A percentile compares a stretch with the other conserved stretches of the same genome.
These are phyloP conservation scores for Trichomalopsis sarcophagae DNA, from an alignment of 1,140 invertebrate species.

Conservation along the genomic window DNA sequence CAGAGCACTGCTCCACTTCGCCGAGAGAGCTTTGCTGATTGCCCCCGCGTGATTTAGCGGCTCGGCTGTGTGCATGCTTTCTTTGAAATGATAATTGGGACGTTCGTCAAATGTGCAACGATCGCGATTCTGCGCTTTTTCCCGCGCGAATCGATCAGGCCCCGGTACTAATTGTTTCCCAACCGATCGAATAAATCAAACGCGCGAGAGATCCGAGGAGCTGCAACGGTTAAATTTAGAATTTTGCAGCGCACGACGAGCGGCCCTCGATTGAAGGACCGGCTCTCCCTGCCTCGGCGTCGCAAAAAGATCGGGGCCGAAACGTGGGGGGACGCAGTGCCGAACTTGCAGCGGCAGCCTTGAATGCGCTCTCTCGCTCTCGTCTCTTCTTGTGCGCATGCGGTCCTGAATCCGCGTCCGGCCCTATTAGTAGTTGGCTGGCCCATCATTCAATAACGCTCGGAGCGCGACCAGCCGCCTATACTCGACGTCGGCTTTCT, in stretches of 20 bases:
- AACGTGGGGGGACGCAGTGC: background rate
- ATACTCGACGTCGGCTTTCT: conserved; percentile 58
- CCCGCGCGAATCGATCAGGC: background rate
- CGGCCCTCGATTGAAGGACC: background rate
- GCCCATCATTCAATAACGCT: conserved; percentile 75
- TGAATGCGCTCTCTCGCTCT: background rate
- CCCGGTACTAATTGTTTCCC: background rate
- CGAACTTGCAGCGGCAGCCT: background rate
- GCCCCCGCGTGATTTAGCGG: background rate
- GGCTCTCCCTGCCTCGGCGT: background rate
- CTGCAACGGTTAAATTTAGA: background rate
- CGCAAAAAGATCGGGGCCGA: background rate
- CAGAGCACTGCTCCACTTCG: background rate
- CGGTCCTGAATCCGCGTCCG: conserved; percentile 62
- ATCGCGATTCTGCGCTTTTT: background rate
- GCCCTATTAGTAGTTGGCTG: conserved; percentile 73
- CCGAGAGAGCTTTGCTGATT: background rate
- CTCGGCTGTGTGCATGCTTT: background rate
- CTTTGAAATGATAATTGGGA: background rate
- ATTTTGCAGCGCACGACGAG: background rate
- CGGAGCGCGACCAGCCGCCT: conserved; percentile 63
- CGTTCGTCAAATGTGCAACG: background rate
- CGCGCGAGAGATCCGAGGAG: background rate
- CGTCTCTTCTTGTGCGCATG: background rate
- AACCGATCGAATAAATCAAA: conserved; percentile 6